Evolutionary conservation across 2,888 invertebrate species (phyloP).

Genomic region (Salpingus planirostris): DNA sequence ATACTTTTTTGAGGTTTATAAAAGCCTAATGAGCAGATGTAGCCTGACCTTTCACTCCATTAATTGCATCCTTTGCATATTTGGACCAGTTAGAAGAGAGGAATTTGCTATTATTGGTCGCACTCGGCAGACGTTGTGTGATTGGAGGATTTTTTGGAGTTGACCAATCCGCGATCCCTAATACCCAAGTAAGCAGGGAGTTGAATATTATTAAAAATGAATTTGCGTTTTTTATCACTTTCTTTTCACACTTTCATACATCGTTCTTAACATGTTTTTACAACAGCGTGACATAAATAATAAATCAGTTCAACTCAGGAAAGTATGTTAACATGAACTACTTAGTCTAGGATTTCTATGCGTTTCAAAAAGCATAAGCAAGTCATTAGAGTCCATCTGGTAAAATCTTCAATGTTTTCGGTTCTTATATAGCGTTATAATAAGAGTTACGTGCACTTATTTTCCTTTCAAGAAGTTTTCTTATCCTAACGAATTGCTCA

Average conservation of each 20-base stretch:
- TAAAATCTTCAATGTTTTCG: slow-evolving; percentile 1
- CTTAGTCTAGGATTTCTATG: slow-evolving; percentile 21
- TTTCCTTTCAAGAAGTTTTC: background rate
- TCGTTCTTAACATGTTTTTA: slow-evolving; percentile 37
- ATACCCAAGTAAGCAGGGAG: no score
- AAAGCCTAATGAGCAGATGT: no score
- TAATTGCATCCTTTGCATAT: no score
- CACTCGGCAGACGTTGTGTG: no score
- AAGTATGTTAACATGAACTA: slow-evolving; percentile 30
- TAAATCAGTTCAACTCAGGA: slow-evolving; percentile 29
- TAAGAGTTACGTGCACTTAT: background rate
- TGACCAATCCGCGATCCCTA: no score
- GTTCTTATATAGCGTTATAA: no score
- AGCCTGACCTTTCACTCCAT: no score
- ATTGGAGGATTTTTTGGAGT: no score
- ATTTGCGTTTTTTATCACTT: slow-evolving; percentile 32
- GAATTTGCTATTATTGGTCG: no score
- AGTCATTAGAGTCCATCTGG: slow-evolving; percentile 13
- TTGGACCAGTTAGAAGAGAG: no score
- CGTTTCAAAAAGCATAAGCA: slow-evolving; percentile 15
- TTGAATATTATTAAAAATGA: no score
- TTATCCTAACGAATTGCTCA: slow-evolving; percentile 5
- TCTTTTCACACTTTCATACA: slow-evolving; percentile 40
- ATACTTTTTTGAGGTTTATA: no score
- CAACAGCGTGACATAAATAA: slow-evolving; percentile 37